Conservation (phyloP, 2,797 vertebrate species). For the Tachyglossus aculeatus region DNA sequence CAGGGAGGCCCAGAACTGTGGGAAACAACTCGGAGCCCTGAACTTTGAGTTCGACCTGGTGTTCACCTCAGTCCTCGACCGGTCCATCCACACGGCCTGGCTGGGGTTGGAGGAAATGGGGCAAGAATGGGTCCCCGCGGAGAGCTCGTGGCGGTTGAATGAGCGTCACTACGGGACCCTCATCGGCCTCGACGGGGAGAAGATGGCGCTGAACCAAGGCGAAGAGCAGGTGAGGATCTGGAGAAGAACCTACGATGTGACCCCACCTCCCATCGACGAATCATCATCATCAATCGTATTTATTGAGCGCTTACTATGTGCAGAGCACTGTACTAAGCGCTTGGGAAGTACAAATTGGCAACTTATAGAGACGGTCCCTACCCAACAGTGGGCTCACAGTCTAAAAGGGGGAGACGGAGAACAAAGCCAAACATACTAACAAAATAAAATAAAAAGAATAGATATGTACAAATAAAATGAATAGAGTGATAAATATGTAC, state of each 20-base stretch:
- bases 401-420: no score
- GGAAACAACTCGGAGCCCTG: constrained; percentile 84
- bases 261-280: constrained; percentile 88
- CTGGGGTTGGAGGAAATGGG: constrained; percentile 90
- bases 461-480: no score
- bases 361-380: no score
- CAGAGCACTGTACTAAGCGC: no score
- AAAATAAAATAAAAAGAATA: no score
- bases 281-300: no score
- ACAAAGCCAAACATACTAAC: no score
- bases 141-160: constrained; percentile 94
- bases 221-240: constrained; percentile 93
- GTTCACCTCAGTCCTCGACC: constrained; percentile 93
- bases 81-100: constrained; percentile 97
- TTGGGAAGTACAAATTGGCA: no score
- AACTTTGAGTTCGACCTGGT: constrained; percentile 89
- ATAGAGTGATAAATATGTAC: no score
- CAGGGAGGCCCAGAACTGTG: constrained; percentile 90
- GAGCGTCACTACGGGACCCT: constrained; percentile 94
- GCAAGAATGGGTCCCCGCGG: constrained; percentile 92
- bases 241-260: constrained; percentile 90
- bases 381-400: no score
- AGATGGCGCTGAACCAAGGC: constrained; percentile 92
- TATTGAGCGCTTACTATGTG: no score
- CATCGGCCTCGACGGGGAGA: constrained; percentile 92